Evolutionary conservation across 2,797 vertebrate species (phyloP).

Genomic region (Leptatherina wallacei): DNA sequence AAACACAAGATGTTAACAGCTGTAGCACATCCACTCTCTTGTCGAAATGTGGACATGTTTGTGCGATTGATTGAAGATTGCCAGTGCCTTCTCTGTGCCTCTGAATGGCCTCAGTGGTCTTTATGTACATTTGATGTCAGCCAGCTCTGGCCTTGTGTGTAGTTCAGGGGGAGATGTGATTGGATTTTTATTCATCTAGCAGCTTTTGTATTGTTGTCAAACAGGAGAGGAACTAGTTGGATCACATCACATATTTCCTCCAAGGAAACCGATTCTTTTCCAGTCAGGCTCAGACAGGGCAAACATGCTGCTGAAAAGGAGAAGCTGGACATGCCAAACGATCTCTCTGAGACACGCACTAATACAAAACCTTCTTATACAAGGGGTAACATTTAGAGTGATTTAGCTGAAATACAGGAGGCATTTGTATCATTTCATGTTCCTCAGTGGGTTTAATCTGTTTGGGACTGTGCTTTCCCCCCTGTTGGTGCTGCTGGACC

Average conservation of each 20-base stretch:
- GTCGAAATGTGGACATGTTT: constrained; percentile 35
- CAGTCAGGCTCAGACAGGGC: constrained; percentile 41
- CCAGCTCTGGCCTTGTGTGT: constrained; percentile 38
- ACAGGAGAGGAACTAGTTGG: constrained; percentile 58
- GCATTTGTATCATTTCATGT: constrained; percentile 39
- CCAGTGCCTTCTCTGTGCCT: constrained; percentile 24
- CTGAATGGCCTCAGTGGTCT: constrained; percentile 18
- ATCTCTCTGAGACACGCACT: constrained; percentile 38
- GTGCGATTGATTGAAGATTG: constrained; percentile 42
- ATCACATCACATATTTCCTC: constrained; percentile 70
- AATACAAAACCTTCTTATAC: constrained; percentile 20
- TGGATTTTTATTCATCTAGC: constrained; percentile 70
- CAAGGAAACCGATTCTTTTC: constrained; percentile 55
- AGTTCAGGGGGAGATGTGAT: constrained; percentile 62
- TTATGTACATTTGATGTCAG: constrained; percentile 22
- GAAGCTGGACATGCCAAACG: constrained; percentile 36
- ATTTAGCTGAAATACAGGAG: constrained; percentile 50
- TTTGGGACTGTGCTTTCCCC: constrained; percentile 23
- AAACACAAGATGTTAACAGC: constrained; percentile 11
- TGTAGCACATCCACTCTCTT: constrained; percentile 11
- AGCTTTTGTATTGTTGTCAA: constrained; percentile 65
- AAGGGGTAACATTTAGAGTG: constrained; percentile 35
- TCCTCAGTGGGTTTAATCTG: constrained; percentile 44
- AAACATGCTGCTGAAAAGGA: constrained; percentile 64
- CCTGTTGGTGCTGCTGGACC: constrained; percentile 19